phyloP scores from a whole-genome alignment of 1,140 invertebrate genomes.

The Heliothis virescens region DNA sequence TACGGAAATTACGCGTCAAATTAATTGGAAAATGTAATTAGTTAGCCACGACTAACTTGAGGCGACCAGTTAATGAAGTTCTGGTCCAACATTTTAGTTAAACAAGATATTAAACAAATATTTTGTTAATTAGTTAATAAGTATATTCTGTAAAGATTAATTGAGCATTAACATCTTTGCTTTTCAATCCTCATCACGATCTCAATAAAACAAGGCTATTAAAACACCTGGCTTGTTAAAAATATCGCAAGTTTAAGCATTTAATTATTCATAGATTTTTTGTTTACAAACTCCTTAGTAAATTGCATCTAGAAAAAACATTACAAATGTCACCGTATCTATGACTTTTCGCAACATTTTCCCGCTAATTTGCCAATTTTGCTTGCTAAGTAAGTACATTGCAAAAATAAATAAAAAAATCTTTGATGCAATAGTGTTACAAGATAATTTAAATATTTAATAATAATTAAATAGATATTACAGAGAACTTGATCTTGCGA shows the following conservation, averaged over 20 bases:
- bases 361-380: constrained; percentile 26
- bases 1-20: background rate
- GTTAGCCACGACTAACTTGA: constrained; percentile 8
- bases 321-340: constrained; percentile 8
- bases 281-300: constrained; percentile 15
- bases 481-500: background rate
- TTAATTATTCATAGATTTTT: background rate
- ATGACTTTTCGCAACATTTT: constrained; percentile 17
- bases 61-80: constrained; percentile 1
- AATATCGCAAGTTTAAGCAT: background rate
- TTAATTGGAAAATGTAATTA: constrained; percentile 12
- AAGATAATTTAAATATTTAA: constrained; percentile 13
- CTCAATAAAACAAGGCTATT: background rate
- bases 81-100: background rate
- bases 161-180: background rate
- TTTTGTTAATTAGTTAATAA: background rate
- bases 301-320: background rate
- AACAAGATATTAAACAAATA: background rate
- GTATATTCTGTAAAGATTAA: background rate
- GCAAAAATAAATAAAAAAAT: constrained; percentile 13
- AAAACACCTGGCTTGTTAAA: background rate
- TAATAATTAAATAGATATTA: constrained; percentile 6
- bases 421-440: constrained; percentile 17
- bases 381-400: background rate
- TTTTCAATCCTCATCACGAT: background rate